These are phyloP conservation scores for Conistra vaccinii DNA, from an alignment of 2,888 invertebrate species.

Conservation along the genomic window DNA sequence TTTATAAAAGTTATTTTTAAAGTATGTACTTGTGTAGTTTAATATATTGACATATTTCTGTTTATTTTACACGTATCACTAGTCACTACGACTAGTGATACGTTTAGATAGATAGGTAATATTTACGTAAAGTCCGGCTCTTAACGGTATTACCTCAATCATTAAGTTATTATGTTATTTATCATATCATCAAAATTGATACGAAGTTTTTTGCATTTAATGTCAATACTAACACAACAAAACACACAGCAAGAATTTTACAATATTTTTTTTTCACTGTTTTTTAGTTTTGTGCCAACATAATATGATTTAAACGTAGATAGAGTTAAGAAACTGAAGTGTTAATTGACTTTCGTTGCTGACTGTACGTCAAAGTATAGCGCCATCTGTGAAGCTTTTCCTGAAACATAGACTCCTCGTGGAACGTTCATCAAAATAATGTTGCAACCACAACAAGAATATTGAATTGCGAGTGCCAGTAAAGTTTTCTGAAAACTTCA, in stretches of 20 bases:
- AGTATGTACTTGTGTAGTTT: conserved; percentile 3
- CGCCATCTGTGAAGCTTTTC: conserved; percentile 9
- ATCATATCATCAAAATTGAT: not conserved
- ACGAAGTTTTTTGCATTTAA: not conserved
- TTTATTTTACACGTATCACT: too few species aligned
- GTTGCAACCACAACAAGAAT: not conserved
- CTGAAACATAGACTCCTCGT: conserved; percentile 7
- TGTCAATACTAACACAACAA: too few species aligned
- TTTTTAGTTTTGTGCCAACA: not conserved
- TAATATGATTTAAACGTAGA: not conserved
- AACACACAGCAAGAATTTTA: too few species aligned
- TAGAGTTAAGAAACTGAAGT: not conserved
- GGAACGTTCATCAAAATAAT: not conserved
- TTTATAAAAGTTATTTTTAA: conserved; percentile 72
- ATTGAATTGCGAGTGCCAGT: not conserved
- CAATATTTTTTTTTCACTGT: not conserved
- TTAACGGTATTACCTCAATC: too few species aligned
- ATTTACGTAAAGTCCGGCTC: not conserved
- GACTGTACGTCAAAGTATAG: not conserved
- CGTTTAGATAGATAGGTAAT: not conserved
- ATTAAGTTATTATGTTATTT: not conserved
- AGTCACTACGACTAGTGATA: not conserved
- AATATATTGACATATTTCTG: conserved; percentile 15
- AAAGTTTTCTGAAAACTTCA: not conserved
- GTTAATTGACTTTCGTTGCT: conserved; percentile 1